phyloP scores from a whole-genome alignment of 2,113 vertebrate genomes.

The Trichechus manatus region DNA sequence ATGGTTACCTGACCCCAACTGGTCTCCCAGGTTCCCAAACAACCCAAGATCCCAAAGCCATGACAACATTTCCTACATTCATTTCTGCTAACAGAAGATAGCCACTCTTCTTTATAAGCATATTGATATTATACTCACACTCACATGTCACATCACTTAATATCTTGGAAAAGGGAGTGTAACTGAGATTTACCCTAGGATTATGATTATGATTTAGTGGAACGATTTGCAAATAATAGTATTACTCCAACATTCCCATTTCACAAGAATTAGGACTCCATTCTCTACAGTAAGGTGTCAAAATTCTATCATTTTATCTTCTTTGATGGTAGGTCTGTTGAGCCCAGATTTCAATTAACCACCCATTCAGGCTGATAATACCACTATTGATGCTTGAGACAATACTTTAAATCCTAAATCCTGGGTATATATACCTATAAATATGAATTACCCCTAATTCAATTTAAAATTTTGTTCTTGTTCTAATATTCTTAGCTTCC shows the following conservation, averaged over 20 bases:
- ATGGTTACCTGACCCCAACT: background rate
- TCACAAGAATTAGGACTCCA: background rate
- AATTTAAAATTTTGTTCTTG: background rate
- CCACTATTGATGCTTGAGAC: background rate
- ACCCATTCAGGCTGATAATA: background rate
- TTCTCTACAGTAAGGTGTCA: background rate
- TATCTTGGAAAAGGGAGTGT: background rate
- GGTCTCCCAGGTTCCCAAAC: background rate
- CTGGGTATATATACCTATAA: background rate
- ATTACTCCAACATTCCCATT: background rate
- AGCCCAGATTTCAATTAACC: background rate
- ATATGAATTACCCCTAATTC: background rate
- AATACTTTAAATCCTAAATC: background rate
- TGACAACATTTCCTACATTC: background rate
- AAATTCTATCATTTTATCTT: background rate
- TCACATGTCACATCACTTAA: background rate
- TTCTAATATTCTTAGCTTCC: background rate
- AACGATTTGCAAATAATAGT: background rate
- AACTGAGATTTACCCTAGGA: background rate
- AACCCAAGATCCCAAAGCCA: background rate
- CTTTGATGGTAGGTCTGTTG: background rate
- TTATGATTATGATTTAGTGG: background rate
- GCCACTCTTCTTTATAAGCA: background rate
- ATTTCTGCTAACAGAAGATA: background rate
- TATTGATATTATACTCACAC: background rate